Evolutionary conservation across 2,113 vertebrate species (phyloP).

Genomic region (Xenus cinereus): DNA sequence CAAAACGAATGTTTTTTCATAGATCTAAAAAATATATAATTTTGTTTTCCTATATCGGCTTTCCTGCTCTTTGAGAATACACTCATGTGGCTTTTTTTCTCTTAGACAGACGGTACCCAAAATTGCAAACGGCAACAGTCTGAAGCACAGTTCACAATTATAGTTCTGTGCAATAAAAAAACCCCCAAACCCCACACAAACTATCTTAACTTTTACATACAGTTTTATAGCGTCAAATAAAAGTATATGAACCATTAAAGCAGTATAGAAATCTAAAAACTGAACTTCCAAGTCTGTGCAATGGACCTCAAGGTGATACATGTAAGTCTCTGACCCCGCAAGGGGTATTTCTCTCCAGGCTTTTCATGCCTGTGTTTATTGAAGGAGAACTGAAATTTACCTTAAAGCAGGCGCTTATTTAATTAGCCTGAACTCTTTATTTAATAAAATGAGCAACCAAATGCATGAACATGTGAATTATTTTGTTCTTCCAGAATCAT

Average conservation of each 20-base stretch:
- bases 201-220: neutral
- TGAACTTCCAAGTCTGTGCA: neutral
- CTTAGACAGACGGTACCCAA: neutral
- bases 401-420: neutral
- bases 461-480: neutral
- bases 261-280: neutral
- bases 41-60: neutral
- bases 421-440: neutral
- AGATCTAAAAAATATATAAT: neutral
- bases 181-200: neutral
- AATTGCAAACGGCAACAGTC: neutral
- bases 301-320: neutral
- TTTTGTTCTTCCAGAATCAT: neutral
- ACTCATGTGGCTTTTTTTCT: neutral
- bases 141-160: neutral
- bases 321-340: neutral
- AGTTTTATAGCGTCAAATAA: conserved; percentile 2
- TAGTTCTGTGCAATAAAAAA: neutral
- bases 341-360: neutral
- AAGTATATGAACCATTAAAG: conserved; percentile 8
- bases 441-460: neutral
- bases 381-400: neutral
- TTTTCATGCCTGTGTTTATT: neutral
- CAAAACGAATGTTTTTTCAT: neutral
- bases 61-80: neutral